Evolutionary conservation across 1,140 invertebrate genomes (phyloP), one percentile per base, ranked within the genome.

Genomic region (Tetramorium parvispinum): DNA sequence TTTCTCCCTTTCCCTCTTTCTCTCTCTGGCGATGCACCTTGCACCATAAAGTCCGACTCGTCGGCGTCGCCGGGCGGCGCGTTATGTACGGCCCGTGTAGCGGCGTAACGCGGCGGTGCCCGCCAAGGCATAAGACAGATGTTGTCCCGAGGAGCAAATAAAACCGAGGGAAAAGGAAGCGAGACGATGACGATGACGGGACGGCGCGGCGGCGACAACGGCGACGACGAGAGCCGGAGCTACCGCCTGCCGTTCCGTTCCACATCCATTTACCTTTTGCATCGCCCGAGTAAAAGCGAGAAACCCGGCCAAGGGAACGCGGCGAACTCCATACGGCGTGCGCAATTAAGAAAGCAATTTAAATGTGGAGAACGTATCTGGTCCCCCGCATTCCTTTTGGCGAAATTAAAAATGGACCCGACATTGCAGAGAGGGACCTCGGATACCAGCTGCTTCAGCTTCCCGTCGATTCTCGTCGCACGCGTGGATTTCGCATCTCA

Each of bases 111-210:
- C 61, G 70, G 66, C 79, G 53, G 68, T 59, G 79, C 59, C 83
- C 70, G 86, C 57, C 65, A 65, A 65, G 82, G 79, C 59, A 88
- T 90, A 88, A 90, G 91, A 92, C 91, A 92, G 91, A 92, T 92
- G 91, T 92, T 91, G 90, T 78, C 43, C 37, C 76, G 66, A 70
- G 78, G 85, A 89, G 76, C 79, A 88, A 92, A 92, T 87, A 91
- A 88, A 92, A 87, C 24, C 53, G 68, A 73, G 55, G 24, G 43
- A 55, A 75, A 87, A 85, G 75, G 66, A 55, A 81, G 76, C 76
- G 83, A 71, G 66, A 89, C 79, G 75, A 70, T n/a, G 57, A 68
- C 32, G 73, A 78, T 40, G 46, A 71, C 27, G 59, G 79, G 61
- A 71, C 61, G 53, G 59, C 18, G 51, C 71, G 75, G 59, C 51